Conservation (phyloP, 2,113 vertebrate species). For the Stigmatopora argus region DNA sequence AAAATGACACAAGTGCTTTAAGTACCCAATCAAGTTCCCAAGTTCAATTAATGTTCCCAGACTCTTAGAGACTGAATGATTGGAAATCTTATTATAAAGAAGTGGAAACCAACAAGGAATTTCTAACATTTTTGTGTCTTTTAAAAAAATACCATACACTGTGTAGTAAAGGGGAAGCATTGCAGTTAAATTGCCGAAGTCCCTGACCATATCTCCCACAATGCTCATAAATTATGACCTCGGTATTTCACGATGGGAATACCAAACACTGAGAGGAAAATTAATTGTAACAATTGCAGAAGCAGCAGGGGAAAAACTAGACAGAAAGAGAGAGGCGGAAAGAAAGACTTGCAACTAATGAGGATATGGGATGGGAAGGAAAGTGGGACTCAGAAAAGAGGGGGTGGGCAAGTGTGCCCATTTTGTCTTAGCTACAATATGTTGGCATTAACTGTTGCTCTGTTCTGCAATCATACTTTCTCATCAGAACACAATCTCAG, state of each 20-base stretch:
- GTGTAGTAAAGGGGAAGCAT: slow-evolving; percentile 34
- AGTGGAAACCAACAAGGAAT: slow-evolving; percentile 49
- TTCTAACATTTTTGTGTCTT: slow-evolving; percentile 42
- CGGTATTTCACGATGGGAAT: slow-evolving; percentile 56
- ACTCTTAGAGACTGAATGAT: slow-evolving; percentile 13
- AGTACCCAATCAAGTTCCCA: slow-evolving; percentile 28
- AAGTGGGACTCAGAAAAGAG: slow-evolving; percentile 29
- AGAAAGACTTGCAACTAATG: slow-evolving; percentile 57
- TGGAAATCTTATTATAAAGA: slow-evolving; percentile 35
- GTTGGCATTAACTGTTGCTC: slow-evolving; percentile 45
- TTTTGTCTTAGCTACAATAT: slow-evolving; percentile 46
- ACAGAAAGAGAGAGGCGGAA: slow-evolving; percentile 57
- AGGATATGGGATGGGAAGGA: slow-evolving; percentile 42
- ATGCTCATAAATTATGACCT: slow-evolving; percentile 60
- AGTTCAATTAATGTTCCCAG: slow-evolving; percentile 43
- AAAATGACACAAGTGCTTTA: slow-evolving; percentile 30
- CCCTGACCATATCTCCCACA: slow-evolving; percentile 48
- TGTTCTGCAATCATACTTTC: slow-evolving; percentile 43
- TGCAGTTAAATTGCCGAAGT: slow-evolving; percentile 58
- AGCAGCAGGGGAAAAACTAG: slow-evolving; percentile 49
- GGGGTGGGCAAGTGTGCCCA: slow-evolving; percentile 45
- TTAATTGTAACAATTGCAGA: slow-evolving; percentile 60
- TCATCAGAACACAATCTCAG: slow-evolving; percentile 40
- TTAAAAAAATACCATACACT: background rate
- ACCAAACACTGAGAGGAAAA: slow-evolving; percentile 47